Base-by-base conservation (phyloP, 37 sponge, comb jelly and placozoan species). In the Amphimedon queenslandica region DNA sequence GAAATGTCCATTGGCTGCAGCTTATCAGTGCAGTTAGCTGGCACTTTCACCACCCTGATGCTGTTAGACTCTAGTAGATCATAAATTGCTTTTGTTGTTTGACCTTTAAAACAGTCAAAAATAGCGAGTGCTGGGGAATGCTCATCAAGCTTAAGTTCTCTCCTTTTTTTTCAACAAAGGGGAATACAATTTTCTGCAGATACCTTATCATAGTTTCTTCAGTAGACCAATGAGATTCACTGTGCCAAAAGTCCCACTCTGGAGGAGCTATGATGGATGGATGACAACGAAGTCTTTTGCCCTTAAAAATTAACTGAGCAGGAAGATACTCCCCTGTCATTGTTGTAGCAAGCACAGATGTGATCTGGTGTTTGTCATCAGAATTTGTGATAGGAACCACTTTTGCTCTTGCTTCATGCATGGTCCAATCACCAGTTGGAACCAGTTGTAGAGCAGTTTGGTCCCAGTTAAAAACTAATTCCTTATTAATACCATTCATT, bases 321-420 rank as follows among this genome's bases (percentile, higher is more conserved):
- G 86, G 86, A 11, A 85, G 71, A 36, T 51, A 72, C 25, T 71
- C 51, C 2, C 80, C 86, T 8, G 33, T 39, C 30, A 73, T 10
- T 0, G 80, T 78, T 0, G 57, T 73, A 35, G 64, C 72, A 41
- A 85, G 40, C 3, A 85, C 80, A 67, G 70, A 80, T 28, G 86
- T 85, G 36, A 85, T 79, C 61, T 79, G 65, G 23, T 75, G 64
- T 69, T 79, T 85, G 40, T 85, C 86, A 67, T 85, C 80, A 32
- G 28, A 31, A 18, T 63, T 67, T 65, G 42, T 69, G 16, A 85
- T 57, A 11, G 40, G 25, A 21, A 85, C 72, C 63, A 28, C 11
- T 35, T 85, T 77, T 2, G 71, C 41, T 25, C 70, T 73, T 57
- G 38, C 32, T 37, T 66, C 21, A 0, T 37, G 43, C 86, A 79